Base-by-base conservation (phyloP, 2,888 invertebrate genomes). In the Lymantria dispar region DNA sequence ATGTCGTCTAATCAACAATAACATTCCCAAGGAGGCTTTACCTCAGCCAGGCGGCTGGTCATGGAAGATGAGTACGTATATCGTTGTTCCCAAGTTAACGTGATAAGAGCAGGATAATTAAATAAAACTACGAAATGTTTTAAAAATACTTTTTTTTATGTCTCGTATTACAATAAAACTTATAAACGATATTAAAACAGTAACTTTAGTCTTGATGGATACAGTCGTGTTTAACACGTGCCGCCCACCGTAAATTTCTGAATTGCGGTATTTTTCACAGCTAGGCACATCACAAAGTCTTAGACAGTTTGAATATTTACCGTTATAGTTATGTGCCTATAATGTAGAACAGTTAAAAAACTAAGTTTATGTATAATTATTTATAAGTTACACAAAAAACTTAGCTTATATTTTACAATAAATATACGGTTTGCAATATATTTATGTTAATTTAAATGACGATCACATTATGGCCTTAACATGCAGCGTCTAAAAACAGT, bases 401-500 rank as follows among this genome's bases (percentile, higher is more conserved):
- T 38, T 38, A 38, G 38, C 38, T n/a, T n/a, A 38, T 10, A 12
- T 3, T 36, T 36, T 36, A 36, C 22, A 38, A 38, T 38, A 38
- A n/a, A 2, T 3, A n/a, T 38, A 38, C 8, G 38, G 8, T 12
- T n/a, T n/a, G 5, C 22, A 22, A 22, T 22, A 22, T 5, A 38
- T 13, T 38, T 38, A 38, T 13, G 8, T 54, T 68, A 74, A 65
- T 47, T 68, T 75, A 79, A 64, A 74, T 64, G 78, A 82, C 79
- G 76, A 86, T 87, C 85, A 87, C 87, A 86, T 77, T 69, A 80
- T 78, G 82, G 81, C 76, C 60, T 74, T 76, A 72, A 74, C 76
- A 76, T 78, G 76, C 70, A 74, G 65, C 79, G 76, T 76, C 72
- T 58, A 54, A 14, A 53, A 60, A 74, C 72, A 77, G 77, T 78